These are phyloP conservation scores for Halichondria panicea DNA, from an alignment of 37 sponge, comb jelly and placozoan species.

Conservation along the genomic window DNA sequence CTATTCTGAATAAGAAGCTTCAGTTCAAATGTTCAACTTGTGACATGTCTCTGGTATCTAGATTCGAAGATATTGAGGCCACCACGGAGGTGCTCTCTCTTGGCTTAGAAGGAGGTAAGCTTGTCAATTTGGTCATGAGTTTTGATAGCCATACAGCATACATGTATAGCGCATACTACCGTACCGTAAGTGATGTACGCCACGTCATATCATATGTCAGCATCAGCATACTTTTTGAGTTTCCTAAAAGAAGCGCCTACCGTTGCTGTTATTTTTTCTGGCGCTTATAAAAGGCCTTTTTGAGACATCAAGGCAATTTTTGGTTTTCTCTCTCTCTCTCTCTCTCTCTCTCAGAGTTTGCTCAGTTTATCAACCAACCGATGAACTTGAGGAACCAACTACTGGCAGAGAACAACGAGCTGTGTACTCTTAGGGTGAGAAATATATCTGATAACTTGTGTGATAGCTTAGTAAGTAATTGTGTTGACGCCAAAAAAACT, in stretches of 20 bases:
- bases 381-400: too few species aligned
- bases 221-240: too few species aligned
- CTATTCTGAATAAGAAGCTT: neutral
- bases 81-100: conserved; percentile 20
- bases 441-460: too few species aligned
- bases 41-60: conserved; percentile 29
- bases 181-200: too few species aligned
- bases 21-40: neutral
- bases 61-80: conserved; percentile 49
- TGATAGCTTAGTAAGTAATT: too few species aligned
- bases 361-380: conserved; percentile 29
- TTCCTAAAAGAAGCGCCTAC: too few species aligned
- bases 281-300: neutral
- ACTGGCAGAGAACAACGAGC: conserved; percentile 9
- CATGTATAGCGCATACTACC: too few species aligned
- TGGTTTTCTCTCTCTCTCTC: neutral
- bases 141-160: neutral
- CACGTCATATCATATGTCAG: too few species aligned
- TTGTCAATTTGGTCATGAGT: neutral
- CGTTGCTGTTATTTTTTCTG: too few species aligned
- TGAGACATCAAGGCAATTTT: neutral
- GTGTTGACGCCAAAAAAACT: too few species aligned
- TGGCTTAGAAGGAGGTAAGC: conserved; percentile 56
- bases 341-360: conserved; percentile 14
- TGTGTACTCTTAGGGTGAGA: neutral